phyloP scores from a whole-genome alignment of 2,888 invertebrate species.

The Neoaliturus tenellus region DNA sequence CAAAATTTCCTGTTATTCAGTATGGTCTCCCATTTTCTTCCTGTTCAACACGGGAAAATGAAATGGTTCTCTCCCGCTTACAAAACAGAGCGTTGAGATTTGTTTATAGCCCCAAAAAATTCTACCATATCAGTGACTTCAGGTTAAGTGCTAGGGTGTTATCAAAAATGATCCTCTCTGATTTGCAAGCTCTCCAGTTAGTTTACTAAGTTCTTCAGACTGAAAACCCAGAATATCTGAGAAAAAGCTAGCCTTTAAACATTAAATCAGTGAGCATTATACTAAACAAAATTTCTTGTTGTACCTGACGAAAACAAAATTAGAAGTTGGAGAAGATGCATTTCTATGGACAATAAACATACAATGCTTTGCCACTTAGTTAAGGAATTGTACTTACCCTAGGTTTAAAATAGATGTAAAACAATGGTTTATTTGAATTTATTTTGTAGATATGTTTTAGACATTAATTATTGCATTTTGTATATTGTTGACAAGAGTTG shows the following conservation, averaged over 20 bases:
- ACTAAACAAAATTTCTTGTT: background rate
- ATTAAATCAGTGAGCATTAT: background rate
- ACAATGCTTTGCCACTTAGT: slow-evolving; percentile 24
- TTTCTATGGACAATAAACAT: background rate
- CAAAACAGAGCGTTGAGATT: slow-evolving; percentile 18
- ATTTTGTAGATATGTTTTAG: background rate
- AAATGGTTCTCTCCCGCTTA: background rate
- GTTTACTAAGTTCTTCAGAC: background rate
- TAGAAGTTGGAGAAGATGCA: background rate
- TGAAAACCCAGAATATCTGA: background rate
- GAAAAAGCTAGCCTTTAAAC: slow-evolving; percentile 13
- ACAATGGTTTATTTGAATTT: background rate
- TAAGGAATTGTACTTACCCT: background rate
- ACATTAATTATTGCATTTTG: background rate
- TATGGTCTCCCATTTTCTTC: background rate
- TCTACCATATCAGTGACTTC: background rate
- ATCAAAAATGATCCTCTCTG: background rate
- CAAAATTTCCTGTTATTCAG: background rate
- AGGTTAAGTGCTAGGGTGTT: background rate
- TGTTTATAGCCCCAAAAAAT: background rate
- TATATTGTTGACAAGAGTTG: slow-evolving; percentile 2
- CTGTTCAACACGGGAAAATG: background rate
- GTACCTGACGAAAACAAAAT: background rate
- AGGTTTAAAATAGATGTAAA: background rate
- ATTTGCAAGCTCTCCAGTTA: background rate